Evolutionary conservation across 2,113 vertebrate species (phyloP).

Genomic region (Raphicerus campestris): DNA sequence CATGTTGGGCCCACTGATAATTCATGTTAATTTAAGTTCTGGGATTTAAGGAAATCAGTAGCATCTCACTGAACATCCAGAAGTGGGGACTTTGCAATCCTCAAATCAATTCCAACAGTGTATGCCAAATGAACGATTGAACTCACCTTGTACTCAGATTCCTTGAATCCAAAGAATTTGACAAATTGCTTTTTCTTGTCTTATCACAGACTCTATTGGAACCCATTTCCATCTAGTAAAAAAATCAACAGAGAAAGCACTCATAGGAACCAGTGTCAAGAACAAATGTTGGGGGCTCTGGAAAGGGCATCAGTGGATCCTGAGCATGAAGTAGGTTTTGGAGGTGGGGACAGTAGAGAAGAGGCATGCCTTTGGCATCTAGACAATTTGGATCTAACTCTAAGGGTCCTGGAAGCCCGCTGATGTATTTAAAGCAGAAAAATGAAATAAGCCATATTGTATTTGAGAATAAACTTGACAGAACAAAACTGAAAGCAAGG

Average conservation of each 20-base stretch:
- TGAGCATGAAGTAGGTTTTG: not conserved
- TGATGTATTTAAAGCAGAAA: not conserved
- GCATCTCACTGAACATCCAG: not conserved
- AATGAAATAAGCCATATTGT: not conserved
- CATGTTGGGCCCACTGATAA: not conserved
- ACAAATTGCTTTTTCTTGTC: not conserved
- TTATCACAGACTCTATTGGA: not conserved
- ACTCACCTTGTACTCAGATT: not conserved
- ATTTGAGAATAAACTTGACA: not conserved
- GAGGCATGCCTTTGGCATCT: not conserved
- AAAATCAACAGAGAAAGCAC: not conserved
- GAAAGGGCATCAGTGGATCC: too few species aligned
- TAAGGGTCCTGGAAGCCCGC: not conserved
- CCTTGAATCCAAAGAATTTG: not conserved
- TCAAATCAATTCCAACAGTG: not conserved
- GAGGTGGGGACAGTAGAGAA: not conserved
- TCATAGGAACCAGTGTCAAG: not conserved
- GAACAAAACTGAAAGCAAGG: not conserved
- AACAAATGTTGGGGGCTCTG: not conserved
- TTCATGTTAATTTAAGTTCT: not conserved
- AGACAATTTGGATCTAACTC: not conserved
- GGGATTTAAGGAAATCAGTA: not conserved
- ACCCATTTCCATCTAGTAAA: not conserved
- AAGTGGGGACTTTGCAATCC: not conserved
- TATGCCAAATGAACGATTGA: not conserved